phyloP scores from a whole-genome alignment of 2,888 invertebrate species.

The Flexamia atlantica region DNA sequence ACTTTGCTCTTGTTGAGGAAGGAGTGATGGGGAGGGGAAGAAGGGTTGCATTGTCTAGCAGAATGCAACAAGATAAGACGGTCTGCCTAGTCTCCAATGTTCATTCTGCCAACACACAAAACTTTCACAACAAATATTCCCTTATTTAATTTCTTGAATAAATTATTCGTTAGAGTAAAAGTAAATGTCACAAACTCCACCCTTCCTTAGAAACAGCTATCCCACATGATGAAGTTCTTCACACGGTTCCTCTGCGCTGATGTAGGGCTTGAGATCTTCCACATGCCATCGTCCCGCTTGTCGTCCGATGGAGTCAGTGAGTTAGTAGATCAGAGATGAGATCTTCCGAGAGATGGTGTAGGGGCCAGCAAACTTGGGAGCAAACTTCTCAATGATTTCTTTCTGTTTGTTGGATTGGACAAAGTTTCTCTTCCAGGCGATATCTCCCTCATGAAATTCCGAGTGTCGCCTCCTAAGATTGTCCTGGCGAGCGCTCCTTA shows the following conservation, averaged over 20 bases:
- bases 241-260: not conserved
- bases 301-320: slow-evolving; percentile 23
- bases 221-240: not conserved
- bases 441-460: slow-evolving; percentile 35
- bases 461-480: slow-evolving; percentile 50
- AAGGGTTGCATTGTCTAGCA: too few relatives aligned
- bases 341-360: slow-evolving; percentile 59
- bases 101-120: too few relatives aligned
- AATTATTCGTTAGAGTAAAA: too few relatives aligned
- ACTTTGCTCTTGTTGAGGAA: too few relatives aligned
- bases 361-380: slow-evolving; percentile 65
- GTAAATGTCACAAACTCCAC: not conserved
- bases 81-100: too few relatives aligned
- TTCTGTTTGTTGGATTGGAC: slow-evolving; percentile 61
- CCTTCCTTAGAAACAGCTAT: slow-evolving; percentile 5
- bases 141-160: too few relatives aligned
- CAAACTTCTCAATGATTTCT: slow-evolving; percentile 64
- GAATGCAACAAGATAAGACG: too few relatives aligned
- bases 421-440: slow-evolving; percentile 44
- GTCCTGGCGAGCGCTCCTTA: not conserved
- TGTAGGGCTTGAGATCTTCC: slow-evolving; percentile 61
- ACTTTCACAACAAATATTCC: too few relatives aligned
- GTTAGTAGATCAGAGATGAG: slow-evolving; percentile 66
- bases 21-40: too few relatives aligned
- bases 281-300: slow-evolving; percentile 64